A percentile compares a stretch with the other conserved stretches of the same genome.
Evolutionary conservation across 2,888 invertebrate genomes (phyloP).

Genomic region (Tenthredo mesomela): DNA sequence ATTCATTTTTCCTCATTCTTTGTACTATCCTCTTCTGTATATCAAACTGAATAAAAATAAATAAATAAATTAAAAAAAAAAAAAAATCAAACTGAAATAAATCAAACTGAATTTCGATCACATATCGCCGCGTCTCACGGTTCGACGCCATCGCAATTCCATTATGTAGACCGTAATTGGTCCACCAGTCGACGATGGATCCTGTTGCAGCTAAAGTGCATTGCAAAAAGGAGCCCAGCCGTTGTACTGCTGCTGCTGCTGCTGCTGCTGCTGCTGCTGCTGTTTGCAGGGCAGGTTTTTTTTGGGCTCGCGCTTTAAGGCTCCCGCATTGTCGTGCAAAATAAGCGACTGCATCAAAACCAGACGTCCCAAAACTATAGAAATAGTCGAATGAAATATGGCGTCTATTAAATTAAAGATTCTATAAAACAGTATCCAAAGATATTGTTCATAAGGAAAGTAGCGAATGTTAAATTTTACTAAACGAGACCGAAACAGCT

Average conservation of each 20-base stretch:
- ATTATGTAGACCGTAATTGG: conserved; percentile 26
- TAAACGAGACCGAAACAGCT: neutral
- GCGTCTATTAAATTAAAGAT: neutral
- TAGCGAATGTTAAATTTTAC: neutral
- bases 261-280: neutral
- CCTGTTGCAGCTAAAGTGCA: conserved; percentile 17
- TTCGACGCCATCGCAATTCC: conserved; percentile 8
- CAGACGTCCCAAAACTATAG: neutral
- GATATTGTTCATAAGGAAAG: neutral
- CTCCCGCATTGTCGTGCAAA: neutral
- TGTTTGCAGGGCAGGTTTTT: neutral
- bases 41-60: too few relatives aligned
- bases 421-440: neutral
- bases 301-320: neutral
- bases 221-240: conserved; percentile 16
- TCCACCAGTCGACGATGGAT: neutral
- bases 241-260: neutral
- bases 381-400: neutral
- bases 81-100: too few relatives aligned
- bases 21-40: neutral
- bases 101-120: neutral
- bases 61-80: too few relatives aligned
- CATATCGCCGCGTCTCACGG: conserved; percentile 22
- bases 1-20: neutral
- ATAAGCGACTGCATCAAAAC: neutral